Evolutionary conservation across 2,888 invertebrate species (phyloP), one percentile per base, ranked within the genome.

Genomic region (Scaptomyza parva): DNA sequence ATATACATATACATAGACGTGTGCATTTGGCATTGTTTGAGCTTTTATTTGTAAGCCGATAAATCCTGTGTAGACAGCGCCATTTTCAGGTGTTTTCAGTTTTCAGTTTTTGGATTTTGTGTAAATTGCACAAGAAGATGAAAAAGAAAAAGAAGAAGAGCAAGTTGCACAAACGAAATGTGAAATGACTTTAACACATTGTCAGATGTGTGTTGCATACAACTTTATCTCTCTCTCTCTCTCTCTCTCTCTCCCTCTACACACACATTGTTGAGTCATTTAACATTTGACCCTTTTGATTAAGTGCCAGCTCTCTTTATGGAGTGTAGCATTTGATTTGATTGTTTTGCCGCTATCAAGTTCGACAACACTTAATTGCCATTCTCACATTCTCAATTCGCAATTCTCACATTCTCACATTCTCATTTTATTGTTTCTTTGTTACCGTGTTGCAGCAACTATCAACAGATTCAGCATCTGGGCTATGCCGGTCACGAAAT

Each of bases 401-500:
- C n/a, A n/a, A 26, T 12, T 39, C n/a, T 66, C 41, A 33, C 37
- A 44, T 41, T 55, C 24, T 40, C n/a, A n/a, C n/a, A n/a, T 7
- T 12, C 8, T 28, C 0, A 3, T 26, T 26, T 8, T 8, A 1
- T 28, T 28, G 9, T 55, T 22, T 43, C 35, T 30, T 24, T 28
- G 5, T 12, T n/a, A n/a, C n/a, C n/a, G 6, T 52, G 11, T 93
- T 96, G 93, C 93, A 97, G 97, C 89, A 98, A 98, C 92, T 98
- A 98, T 92, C 96, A 96, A 80, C 96, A 97, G 94, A 96, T 97
- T 18, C 97, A 98, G 91, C 94, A 96, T 87, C 93, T 98, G 55
- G 97, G 97, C 55, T 95, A 96, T 84, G 95, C 96, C 73, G 97
- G 98, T 39, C 97, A 98, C 89, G 98, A 98, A 93, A 93, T 94